Evolutionary conservation across 2,888 invertebrate species (phyloP), one percentile per base, ranked within the genome.

Genomic region (Chydorus sphaericus): DNA sequence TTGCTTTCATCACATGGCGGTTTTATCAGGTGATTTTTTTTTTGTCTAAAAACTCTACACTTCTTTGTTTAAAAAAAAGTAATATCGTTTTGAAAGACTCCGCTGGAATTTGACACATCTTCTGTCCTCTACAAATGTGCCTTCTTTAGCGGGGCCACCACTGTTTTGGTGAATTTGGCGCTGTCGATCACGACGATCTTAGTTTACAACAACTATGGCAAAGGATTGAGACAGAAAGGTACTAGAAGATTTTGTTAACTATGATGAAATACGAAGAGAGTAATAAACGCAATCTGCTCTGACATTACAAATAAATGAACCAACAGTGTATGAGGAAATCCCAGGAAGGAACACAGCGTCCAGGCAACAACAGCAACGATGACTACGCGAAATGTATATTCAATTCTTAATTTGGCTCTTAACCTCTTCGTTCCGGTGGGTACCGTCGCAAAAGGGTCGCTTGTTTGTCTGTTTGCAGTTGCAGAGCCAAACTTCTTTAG

Each of bases 381-480:
- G 29, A 50, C 29, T 50, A 23, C 28, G 29, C 23, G 29, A 30
- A 8, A 20, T 16, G 14, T 16, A 14, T 10, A 20, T n/a, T 18
- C 48, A 55, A 14, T 18, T 28, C 20, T 55, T 55, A 28, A 37
- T 11, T 26, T 51, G 28, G 11, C n/a, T 73, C 66, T 83, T 81
- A 53, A 88, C 77, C 39, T 81, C 78, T 59, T 78, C 75, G 54
- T 75, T 74, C 66, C 86, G 85, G 70, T 97, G 97, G 10, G 90
- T 82, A 10, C 96, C 96, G 73, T 98, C 98, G 72, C 97, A 98
- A 69, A 94, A 96, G 1, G 98, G 98, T 61, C 90, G 76, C 62
- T 88, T 85, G 51, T 78, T 78, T 1, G 94, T 92, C 67, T 94
- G 94, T 70, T 98, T 98, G 68, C 98, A 98, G 68, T 91, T 91